phyloP scores from a whole-genome alignment of 2,888 invertebrate species.

The Eristalis pertinax region DNA sequence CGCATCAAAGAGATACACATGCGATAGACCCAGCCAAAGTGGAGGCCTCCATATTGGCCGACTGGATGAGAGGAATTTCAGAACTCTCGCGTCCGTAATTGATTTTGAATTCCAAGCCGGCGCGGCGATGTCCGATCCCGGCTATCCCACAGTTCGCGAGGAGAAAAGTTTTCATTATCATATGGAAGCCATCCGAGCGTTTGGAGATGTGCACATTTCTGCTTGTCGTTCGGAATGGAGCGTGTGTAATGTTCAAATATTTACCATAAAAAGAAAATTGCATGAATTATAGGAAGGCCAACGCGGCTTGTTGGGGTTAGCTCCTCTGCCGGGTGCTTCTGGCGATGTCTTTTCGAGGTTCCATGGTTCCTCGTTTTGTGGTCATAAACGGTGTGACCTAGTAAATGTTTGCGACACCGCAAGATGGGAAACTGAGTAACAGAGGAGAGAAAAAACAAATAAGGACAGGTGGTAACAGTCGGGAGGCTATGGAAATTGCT shows the following conservation, averaged over 20 bases:
- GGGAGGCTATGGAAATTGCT: constrained; percentile 12
- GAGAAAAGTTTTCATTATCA: constrained; percentile 69
- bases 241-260: constrained; percentile 69
- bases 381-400: constrained; percentile 66
- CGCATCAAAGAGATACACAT: constrained; percentile 56
- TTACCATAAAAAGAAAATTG: constrained; percentile 70
- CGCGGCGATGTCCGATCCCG: not conserved
- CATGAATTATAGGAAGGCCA: constrained; percentile 60
- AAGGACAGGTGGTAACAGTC: constrained; percentile 59
- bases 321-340: constrained; percentile 34
- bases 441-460: not conserved
- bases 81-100: constrained; percentile 68
- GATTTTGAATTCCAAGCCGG: constrained; percentile 49
- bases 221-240: constrained; percentile 52
- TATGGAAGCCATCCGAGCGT: constrained; percentile 51
- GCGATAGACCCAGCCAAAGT: constrained; percentile 16
- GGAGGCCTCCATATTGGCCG: not conserved
- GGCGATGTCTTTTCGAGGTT: constrained; percentile 19
- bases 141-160: constrained; percentile 14
- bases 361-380: constrained; percentile 1
- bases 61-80: constrained; percentile 21
- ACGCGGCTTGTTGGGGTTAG: constrained; percentile 1
- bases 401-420: constrained; percentile 49
- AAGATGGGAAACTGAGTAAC: constrained; percentile 63
- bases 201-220: constrained; percentile 29